Base-by-base conservation (phyloP, 1,140 invertebrate genomes). In the Ditylenchus dipsaci region DNA sequence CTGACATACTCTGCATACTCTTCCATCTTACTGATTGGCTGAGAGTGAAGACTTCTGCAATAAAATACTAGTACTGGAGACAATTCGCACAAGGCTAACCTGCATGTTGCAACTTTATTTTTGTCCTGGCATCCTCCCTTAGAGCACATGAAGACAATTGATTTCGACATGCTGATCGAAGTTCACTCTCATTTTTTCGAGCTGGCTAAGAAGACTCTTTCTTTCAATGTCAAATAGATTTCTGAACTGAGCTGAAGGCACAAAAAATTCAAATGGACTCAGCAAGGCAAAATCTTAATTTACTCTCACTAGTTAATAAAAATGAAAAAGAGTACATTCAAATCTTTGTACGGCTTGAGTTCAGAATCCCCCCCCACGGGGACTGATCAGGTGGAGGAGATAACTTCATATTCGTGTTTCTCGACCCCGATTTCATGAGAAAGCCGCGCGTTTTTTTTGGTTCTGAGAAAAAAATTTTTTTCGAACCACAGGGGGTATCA, bases 191-290 rank as follows among this genome's bases (percentile, higher is more conserved):
- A 98, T 95, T 78, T 91, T 86, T 11, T 91, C 88, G 67, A 95
- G 89, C 86, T 95, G 92, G 86, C 95, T 92, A 33, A 97, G 86
- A 15, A 98, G 85, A 78, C 90, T 89, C 74, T 89, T 87, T 59
- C 95, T 86, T 19, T 91, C 90, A 82, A 97, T 93, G 85, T 97
- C 94, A 80, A 93, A 97, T 0, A 94, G 91, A 86, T 97, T 97
- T 77, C 91, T 88, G 83, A 93, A 96, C 63, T 89, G 90, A 90
- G 13, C 45, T 27, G 78, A 75, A 17, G 76, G 77, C 47, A 71
- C n/a, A n/a, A n/a, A n/a, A n/a, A n/a, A n/a, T n/a, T n/a, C n/a
- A n/a, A n/a, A n/a, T n/a, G n/a, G n/a, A n/a, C n/a, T n/a, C n/a
- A n/a, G n/a, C n/a, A n/a, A n/a, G n/a, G n/a, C n/a, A n/a, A n/a